Base-by-base conservation (phyloP, 2,113 vertebrate species). In the Merops nubicus region DNA sequence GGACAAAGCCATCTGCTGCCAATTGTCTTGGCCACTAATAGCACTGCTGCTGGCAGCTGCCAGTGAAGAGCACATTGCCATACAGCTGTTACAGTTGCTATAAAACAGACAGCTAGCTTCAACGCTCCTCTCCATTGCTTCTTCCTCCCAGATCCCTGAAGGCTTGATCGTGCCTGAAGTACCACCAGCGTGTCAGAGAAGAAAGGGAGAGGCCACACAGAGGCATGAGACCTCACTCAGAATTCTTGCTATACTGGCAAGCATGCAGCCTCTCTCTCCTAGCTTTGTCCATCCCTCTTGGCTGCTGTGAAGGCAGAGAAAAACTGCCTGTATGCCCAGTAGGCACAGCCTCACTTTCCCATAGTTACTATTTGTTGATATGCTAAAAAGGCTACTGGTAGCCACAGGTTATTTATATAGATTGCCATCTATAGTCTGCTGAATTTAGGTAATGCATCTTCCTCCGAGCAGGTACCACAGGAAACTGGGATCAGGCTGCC, bases 21-120 rank as follows among this genome's bases (percentile, higher is more conserved):
- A 96, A 96, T 89, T 96, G 93, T 95, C 80, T 96, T 97, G 96
- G 95, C 96, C 96, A 95, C 92, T 60, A 73, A 70, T 33, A 91
- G 96, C 76, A 89, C 3, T 45, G 85, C 76, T 89, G 79, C 92
- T 92, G 85, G 93, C 90, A 75, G 83, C 90, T 94, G 85, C 88
- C 76, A 72, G 74, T 81, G 91, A 25, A 4, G 47, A 93, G 75
- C 90, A 94, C 90, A 75, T 51, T 97, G 95, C 80, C 86, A 84
- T 89, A 74, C 93, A 96, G 91, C 95, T 96, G 91, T 53, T 68
- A 86, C 51, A 64, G 82, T 21, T 21, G 15, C 95, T 93, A 40
- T 21, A 94, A 88, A 94, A 45, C 79, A 86, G 69, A 33, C 25
- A 85, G 85, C 63, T 33, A 82, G 63, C 78, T 85, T 31, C 59